Evolutionary conservation across 2,888 invertebrate genomes (phyloP).

Genomic region (Drosophila crucigera): DNA sequence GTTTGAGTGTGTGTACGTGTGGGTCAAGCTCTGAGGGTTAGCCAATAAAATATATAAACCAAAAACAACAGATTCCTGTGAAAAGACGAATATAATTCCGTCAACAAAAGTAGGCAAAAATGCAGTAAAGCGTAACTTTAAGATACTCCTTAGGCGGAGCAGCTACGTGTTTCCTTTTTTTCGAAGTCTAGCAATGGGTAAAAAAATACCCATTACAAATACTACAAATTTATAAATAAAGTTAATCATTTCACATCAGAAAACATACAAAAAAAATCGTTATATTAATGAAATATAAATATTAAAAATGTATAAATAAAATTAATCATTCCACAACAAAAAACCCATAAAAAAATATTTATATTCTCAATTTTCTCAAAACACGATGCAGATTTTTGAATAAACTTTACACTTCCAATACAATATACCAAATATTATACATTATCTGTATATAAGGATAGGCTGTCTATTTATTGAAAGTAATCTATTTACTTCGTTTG

Average conservation of each 20-base stretch:
- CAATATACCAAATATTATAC: not conserved
- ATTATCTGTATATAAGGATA: not conserved
- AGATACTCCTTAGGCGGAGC: slow-evolving; percentile 33
- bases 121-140: not conserved
- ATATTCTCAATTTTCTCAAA: not conserved
- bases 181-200: not conserved
- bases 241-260: not conserved
- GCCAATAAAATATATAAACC: slow-evolving; percentile 50
- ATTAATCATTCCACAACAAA: too few relatives aligned
- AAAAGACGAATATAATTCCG: slow-evolving; percentile 33
- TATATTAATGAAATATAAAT: not conserved
- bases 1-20: slow-evolving; percentile 14
- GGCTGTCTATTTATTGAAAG: not conserved
- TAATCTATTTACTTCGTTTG: not conserved
- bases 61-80: slow-evolving; percentile 20
- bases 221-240: not conserved
- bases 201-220: not conserved
- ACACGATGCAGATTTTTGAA: not conserved
- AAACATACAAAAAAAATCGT: not conserved
- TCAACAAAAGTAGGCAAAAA: slow-evolving; percentile 15
- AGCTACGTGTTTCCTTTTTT: not conserved
- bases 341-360: not conserved
- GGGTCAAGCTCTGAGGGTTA: slow-evolving; percentile 55
- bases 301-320: too few relatives aligned
- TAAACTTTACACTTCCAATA: not conserved